A percentile compares a stretch with the other conserved stretches of the same genome.
phyloP scores from a whole-genome alignment of 2,797 vertebrate species.

The Sebastes reedi region DNA sequence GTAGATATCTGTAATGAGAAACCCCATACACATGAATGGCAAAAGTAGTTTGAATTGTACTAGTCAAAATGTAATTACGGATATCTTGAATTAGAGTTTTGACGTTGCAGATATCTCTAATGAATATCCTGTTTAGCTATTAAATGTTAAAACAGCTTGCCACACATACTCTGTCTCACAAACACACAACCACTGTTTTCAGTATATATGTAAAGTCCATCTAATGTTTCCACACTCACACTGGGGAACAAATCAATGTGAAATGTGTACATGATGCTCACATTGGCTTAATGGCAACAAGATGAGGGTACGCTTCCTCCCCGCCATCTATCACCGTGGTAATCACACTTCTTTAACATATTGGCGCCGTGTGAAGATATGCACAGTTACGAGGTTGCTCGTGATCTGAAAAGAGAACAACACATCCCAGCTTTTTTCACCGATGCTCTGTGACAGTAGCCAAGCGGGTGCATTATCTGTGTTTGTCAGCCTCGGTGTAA shows the following conservation, averaged over 20 bases:
- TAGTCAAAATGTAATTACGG: too few species aligned
- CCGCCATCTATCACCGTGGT: conserved; percentile 20
- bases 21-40: too few species aligned
- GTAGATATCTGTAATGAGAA: too few species aligned
- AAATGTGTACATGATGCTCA: not conserved
- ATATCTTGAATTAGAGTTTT: too few species aligned
- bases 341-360: conserved; percentile 40
- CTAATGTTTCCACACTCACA: conserved; percentile 1
- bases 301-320: not conserved
- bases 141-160: too few species aligned
- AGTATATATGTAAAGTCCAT: not conserved
- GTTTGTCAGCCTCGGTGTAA: conserved; percentile 23
- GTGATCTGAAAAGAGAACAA: conserved; percentile 3
- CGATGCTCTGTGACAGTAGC: conserved; percentile 6
- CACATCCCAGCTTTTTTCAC: not conserved
- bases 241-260: not conserved
- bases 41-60: too few species aligned
- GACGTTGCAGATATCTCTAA: too few species aligned
- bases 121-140: too few species aligned
- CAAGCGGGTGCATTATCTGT: conserved; percentile 7
- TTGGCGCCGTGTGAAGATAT: conserved; percentile 20
- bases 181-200: not conserved
- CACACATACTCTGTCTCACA: not conserved
- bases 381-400: not conserved
- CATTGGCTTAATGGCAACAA: conserved; percentile 18